Percentiles rank a stretch among this genome's conserved stretches.
These are phyloP conservation scores for Calidris pugnax DNA, from an alignment of 2,113 vertebrate species.

Conservation along the genomic window DNA sequence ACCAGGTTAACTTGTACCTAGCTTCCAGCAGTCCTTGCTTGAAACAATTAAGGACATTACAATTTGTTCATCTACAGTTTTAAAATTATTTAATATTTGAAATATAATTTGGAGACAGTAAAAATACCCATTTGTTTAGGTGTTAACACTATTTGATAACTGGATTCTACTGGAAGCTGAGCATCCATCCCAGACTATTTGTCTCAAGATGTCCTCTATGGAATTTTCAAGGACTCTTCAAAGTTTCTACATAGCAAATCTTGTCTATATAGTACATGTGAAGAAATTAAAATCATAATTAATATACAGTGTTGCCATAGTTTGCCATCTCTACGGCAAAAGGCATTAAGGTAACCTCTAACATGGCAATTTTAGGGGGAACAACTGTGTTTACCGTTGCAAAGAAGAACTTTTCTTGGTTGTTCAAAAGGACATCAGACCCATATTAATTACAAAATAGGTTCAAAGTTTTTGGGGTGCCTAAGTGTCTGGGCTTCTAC, in stretches of 20 bases:
- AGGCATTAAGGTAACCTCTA: background rate
- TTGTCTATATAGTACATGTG: background rate
- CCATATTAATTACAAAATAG: background rate
- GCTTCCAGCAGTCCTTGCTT: background rate
- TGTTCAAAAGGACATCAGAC: background rate
- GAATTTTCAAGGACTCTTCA: background rate
- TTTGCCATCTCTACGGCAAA: background rate
- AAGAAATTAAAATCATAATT: background rate
- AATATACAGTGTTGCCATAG: background rate
- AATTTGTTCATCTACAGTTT: background rate
- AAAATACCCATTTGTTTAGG: background rate
- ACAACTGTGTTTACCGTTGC: background rate
- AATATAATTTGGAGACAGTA: background rate
- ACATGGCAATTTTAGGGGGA: background rate
- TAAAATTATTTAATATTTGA: background rate
- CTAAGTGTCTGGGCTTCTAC: background rate
- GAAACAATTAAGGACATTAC: background rate
- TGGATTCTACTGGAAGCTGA: background rate
- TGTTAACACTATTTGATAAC: background rate
- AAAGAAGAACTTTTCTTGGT: background rate
- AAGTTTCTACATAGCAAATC: background rate
- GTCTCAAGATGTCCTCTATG: background rate
- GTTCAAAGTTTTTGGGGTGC: background rate
- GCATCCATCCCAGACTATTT: background rate
- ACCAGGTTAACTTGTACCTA: background rate